Base-by-base conservation (phyloP, 2,113 vertebrate species). In the Heterotilapia buettikoferi region DNA sequence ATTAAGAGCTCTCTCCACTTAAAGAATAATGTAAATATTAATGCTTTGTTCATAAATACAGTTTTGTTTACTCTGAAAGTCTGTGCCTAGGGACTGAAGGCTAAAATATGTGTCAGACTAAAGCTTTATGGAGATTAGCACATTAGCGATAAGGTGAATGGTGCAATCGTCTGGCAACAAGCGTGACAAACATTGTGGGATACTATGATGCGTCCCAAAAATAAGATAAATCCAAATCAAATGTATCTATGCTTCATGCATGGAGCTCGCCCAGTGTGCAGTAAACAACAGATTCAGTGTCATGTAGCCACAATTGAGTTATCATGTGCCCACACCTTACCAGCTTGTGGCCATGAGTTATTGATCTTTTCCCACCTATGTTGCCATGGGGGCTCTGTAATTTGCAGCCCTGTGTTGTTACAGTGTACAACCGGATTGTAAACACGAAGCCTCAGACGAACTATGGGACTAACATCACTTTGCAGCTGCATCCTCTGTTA, bases 381-480 rank as follows among this genome's bases (percentile, higher is more conserved):
- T 33, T 52, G 29, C 26, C 18, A 10, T 19, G 24, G 43, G 10
- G 18, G 10, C 26, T 78, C 1, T 52, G 45, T 50, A 52, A 78
- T 78, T n/a, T 66, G 45, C 45, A 68, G 50, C 3, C 71, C 12
- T 43, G 47, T 54, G 71, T 56, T 68, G 71, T 33, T 76, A 33
- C n/a, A 0, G 12, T 79, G 31, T 43, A 7, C 45, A 86, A 38
- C 40, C 0, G 10, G 80, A 56, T 16, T 78, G 43, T 57, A 79
- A 85, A 86, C 83, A 85, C 8, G 5, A 54, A 29, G 31, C 83
- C 89, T 91, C 87, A 26, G 56, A 63, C 82, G 91, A 90, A 29
- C 21, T 8, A 12, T 56, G 5, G 5, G 11, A 18, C 43, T n/a
- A 26, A 52, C 85, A 68, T 12, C 3, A 45, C 33, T 80, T 43